Base-by-base conservation (phyloP, 2,888 invertebrate species). In the Rhogogaster chlorosoma region DNA sequence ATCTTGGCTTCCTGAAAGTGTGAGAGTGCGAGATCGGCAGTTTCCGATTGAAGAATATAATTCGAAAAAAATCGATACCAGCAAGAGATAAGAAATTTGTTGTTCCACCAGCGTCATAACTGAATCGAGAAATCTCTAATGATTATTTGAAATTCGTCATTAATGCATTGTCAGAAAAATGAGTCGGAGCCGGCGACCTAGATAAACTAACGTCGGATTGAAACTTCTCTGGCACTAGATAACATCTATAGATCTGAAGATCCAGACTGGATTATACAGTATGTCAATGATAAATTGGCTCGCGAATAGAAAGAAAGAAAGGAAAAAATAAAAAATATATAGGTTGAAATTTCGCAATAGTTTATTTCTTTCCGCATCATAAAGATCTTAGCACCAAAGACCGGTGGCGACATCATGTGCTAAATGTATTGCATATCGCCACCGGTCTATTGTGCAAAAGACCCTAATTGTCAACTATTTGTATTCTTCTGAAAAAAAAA, bases 111-210 rank as follows among this genome's bases (percentile, higher is more conserved):
- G 1, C n/a, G 53, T 53, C 53, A 53, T 53, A 53, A 53, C 6
- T 53, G n/a, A n/a, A n/a, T n/a, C n/a, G 18, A 53, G 6, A 53
- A 53, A 53, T 53, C 53, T 53, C 53, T 53, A n/a, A 53, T 7
- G 53, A 53, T 53, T 53, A 49, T 53, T 53, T 1, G n/a, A 53
- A 18, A n/a, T 7, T 53, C 53, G 53, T 53, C 53, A 53, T 53
- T 53, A 53, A n/a, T 53, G 53, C n/a, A n/a, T 53, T 53, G 53
- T 53, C 53, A 53, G n/a, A 61, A 61, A 61, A 61, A 61, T 61
- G 2, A 61, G 12, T 10, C 10, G 26, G 18, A 6, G 15, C 18
- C 61, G 61, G 5, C 61, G 61, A 61, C 61, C 61, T 26, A 61
- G 61, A 61, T 61, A 26, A 26, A 26, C 12, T 26, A 61, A 61